phyloP scores from a whole-genome alignment of 2,888 invertebrate species.

The Nemotelus nigrinus region DNA sequence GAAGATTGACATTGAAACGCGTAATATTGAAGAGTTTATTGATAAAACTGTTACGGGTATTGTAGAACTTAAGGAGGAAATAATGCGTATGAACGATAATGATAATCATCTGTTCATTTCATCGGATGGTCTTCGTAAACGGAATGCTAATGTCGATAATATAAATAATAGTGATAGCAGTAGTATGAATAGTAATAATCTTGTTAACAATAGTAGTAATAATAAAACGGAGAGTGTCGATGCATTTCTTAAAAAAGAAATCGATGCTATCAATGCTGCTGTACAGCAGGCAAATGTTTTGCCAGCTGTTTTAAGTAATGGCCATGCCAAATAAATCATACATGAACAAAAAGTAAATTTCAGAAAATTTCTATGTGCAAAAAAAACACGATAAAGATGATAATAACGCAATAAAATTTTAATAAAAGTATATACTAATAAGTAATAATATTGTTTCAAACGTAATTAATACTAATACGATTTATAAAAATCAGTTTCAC shows the following conservation, averaged over 20 bases:
- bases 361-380: slow-evolving; percentile 33
- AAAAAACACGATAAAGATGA: slow-evolving; percentile 18
- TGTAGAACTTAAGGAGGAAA: slow-evolving; percentile 64
- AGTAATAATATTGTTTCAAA: background rate
- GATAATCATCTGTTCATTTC: slow-evolving; percentile 52
- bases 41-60: slow-evolving; percentile 66
- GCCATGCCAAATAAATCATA: slow-evolving; percentile 62
- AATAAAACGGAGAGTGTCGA: slow-evolving; percentile 53
- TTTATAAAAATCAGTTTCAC: background rate
- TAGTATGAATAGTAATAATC: slow-evolving; percentile 45
- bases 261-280: slow-evolving; percentile 64
- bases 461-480: too few species aligned
- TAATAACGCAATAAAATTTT: slow-evolving; percentile 35
- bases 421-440: background rate
- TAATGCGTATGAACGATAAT: slow-evolving; percentile 61
- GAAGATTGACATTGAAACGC: slow-evolving; percentile 64
- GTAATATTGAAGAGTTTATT: slow-evolving; percentile 65
- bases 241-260: slow-evolving; percentile 63
- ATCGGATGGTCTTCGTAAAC: slow-evolving; percentile 60
- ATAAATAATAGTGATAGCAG: slow-evolving; percentile 51
- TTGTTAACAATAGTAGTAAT: slow-evolving; percentile 38
- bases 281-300: slow-evolving; percentile 64
- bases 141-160: slow-evolving; percentile 55
- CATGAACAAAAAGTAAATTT: background rate
- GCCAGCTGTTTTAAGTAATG: slow-evolving; percentile 64